phyloP scores from a whole-genome alignment of 1,140 invertebrate genomes.

The Pseudomyrmex gracilis region DNA sequence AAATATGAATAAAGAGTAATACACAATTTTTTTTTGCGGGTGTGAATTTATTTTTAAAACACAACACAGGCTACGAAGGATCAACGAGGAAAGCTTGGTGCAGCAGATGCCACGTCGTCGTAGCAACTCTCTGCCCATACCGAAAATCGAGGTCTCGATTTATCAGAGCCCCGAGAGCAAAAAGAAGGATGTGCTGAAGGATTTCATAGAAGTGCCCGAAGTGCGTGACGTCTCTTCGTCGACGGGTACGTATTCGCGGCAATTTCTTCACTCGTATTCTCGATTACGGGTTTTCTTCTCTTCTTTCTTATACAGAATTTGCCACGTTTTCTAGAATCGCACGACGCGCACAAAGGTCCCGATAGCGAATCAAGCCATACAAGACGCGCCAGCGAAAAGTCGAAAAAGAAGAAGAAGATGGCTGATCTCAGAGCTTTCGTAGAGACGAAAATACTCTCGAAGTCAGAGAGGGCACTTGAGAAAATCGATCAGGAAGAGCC shows the following conservation, averaged over 20 bases:
- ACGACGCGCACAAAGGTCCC: slow-evolving; percentile 76
- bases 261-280: neutral
- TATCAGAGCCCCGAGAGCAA: slow-evolving; percentile 91
- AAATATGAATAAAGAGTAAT: neutral
- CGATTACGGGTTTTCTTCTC: neutral
- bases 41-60: slow-evolving; percentile 7
- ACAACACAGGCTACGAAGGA: slow-evolving; percentile 89
- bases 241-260: slow-evolving; percentile 78
- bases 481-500: slow-evolving; percentile 93
- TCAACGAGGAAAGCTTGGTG: slow-evolving; percentile 91
- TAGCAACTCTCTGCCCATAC: slow-evolving; percentile 97
- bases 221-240: slow-evolving; percentile 87
- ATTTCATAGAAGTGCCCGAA: slow-evolving; percentile 91
- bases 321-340: slow-evolving; percentile 45
- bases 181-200: slow-evolving; percentile 89
- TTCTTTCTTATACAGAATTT: slow-evolving; percentile 16
- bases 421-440: slow-evolving; percentile 95
- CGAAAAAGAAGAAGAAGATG: slow-evolving; percentile 95
- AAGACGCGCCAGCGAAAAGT: slow-evolving; percentile 92
- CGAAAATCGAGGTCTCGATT: slow-evolving; percentile 95
- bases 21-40: neutral
- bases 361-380: slow-evolving; percentile 88
- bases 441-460: slow-evolving; percentile 95
- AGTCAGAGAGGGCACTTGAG: slow-evolving; percentile 95
- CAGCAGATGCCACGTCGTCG: slow-evolving; percentile 91